Evolutionary conservation across 2,113 vertebrate species (phyloP).

Genomic region (Elaphurus davidianus): DNA sequence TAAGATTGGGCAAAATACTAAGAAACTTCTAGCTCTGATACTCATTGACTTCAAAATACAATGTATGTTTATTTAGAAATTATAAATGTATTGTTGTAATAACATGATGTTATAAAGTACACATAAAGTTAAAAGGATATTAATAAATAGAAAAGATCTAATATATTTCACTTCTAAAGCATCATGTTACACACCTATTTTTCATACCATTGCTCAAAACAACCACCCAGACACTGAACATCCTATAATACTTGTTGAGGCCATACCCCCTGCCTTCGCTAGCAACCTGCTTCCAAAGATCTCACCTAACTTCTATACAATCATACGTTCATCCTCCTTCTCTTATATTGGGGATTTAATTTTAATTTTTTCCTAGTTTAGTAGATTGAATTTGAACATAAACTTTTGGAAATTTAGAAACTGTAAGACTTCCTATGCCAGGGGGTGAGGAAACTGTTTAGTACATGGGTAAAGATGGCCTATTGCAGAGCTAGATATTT

Average conservation of each 20-base stretch:
- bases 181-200: background rate
- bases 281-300: background rate
- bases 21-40: background rate
- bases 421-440: background rate
- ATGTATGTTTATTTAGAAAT: background rate
- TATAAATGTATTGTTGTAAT: background rate
- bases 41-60: background rate
- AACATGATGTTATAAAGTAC: background rate
- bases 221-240: background rate
- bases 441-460: background rate
- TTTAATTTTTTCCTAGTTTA: slow-evolving; percentile 1
- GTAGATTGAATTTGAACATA: background rate
- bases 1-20: background rate
- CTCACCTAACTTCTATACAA: background rate
- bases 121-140: background rate
- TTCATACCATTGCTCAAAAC: background rate
- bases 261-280: background rate
- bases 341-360: background rate
- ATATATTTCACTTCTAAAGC: background rate
- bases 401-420: background rate
- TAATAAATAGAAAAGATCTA: background rate
- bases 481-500: background rate
- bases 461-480: background rate
- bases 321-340: background rate
- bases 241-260: background rate